phyloP scores from a whole-genome alignment of 2,888 invertebrate species.

The Pilophorus perplexus region DNA sequence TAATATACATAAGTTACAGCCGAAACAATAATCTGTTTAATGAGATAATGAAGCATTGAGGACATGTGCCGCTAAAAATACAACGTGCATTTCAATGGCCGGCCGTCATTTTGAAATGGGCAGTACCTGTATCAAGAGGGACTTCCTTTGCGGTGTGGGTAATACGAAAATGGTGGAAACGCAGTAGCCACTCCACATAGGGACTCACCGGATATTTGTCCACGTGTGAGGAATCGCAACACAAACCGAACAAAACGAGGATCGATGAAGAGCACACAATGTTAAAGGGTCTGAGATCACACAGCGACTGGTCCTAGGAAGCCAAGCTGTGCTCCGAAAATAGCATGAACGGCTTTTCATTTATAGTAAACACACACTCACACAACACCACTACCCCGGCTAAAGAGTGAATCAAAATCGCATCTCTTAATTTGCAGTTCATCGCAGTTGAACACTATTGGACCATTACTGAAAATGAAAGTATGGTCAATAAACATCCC shows the following conservation, averaged over 20 bases:
- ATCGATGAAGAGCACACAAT: neutral
- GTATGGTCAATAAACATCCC: too few relatives aligned
- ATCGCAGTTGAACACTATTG: too few relatives aligned
- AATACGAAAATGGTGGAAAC: too few relatives aligned
- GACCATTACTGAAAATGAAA: too few relatives aligned
- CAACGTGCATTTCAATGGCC: neutral
- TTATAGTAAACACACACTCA: slow-evolving; percentile 37
- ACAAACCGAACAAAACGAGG: neutral
- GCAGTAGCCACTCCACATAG: too few relatives aligned
- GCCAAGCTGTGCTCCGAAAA: slow-evolving; percentile 37
- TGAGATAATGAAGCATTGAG: too few relatives aligned
- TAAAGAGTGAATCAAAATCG: slow-evolving; percentile 18
- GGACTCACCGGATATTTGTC: slow-evolving; percentile 10
- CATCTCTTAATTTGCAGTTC: neutral
- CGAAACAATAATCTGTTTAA: too few relatives aligned
- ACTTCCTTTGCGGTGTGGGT: too few relatives aligned
- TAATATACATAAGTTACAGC: too few relatives aligned
- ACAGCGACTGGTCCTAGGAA: slow-evolving; percentile 34
- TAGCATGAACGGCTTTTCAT: slow-evolving; percentile 33
- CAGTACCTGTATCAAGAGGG: neutral
- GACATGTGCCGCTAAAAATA: slow-evolving; percentile 17
- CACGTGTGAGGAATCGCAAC: slow-evolving; percentile 26
- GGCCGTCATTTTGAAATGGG: slow-evolving; percentile 27
- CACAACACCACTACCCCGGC: slow-evolving; percentile 26
- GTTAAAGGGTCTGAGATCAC: slow-evolving; percentile 31